Percentiles rank a stretch among this genome's conserved stretches.
Evolutionary conservation across 2,113 vertebrate genomes (phyloP).

Genomic region (Ibidorhyncha struthersii): DNA sequence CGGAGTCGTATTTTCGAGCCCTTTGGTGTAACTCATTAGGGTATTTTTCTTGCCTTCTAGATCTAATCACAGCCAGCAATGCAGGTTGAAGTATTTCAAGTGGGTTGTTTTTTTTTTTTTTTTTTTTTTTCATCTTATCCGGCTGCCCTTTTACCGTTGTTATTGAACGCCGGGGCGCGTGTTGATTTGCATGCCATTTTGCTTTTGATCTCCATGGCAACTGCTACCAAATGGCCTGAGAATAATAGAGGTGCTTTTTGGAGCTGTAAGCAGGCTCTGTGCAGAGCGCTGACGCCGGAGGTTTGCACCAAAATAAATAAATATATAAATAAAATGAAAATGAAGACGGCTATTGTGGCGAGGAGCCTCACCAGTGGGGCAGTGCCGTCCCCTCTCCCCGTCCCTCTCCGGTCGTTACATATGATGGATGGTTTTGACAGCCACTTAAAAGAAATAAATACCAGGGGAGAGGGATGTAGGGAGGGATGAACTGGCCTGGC

Average conservation of each 20-base stretch:
- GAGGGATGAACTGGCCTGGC: background rate
- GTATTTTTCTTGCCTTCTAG: slow-evolving; percentile 11
- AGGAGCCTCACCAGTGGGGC: rapidly evolving
- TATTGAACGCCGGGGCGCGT: slow-evolving; percentile 44
- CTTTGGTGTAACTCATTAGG: background rate
- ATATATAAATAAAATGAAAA: slow-evolving; percentile 24
- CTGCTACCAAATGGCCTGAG: slow-evolving; percentile 76
- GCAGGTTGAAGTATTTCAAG: slow-evolving; percentile 37
- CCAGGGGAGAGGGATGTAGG: background rate
- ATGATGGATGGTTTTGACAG: background rate
- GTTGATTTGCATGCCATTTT: slow-evolving; percentile 82
- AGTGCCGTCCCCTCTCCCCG: background rate
- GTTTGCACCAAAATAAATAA: slow-evolving; percentile 12
- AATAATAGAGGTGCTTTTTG: slow-evolving; percentile 71
- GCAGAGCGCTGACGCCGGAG: slow-evolving; percentile 11
- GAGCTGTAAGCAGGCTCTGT: slow-evolving; percentile 47
- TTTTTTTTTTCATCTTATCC: background rate
- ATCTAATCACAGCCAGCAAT: slow-evolving; percentile 26
- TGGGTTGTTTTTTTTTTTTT: background rate
- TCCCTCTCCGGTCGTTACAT: rapidly evolving
- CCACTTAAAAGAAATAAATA: background rate
- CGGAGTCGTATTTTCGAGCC: background rate
- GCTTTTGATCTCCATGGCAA: slow-evolving; percentile 82
- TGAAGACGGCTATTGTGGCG: background rate
- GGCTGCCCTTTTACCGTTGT: slow-evolving; percentile 68